Conservation (phyloP, 1,140 invertebrate species). For the Physella acuta region DNA sequence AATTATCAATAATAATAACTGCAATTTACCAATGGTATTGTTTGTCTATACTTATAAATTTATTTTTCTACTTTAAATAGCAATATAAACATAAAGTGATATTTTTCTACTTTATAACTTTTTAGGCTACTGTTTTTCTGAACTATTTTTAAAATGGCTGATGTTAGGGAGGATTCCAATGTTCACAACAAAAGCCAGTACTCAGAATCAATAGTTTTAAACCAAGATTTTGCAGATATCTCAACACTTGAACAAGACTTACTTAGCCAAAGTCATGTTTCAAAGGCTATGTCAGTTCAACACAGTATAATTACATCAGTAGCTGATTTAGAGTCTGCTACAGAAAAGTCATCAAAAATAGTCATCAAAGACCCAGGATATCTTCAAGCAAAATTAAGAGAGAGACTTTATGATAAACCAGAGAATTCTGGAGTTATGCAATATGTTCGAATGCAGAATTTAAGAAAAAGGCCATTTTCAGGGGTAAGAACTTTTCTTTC, state of each 20-base stretch:
- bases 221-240: slow-evolving; percentile 37
- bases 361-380: slow-evolving; percentile 18
- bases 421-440: slow-evolving; percentile 38
- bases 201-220: slow-evolving; percentile 43
- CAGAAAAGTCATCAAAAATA: slow-evolving; percentile 19
- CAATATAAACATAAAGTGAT: too few relatives aligned
- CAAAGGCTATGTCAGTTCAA: slow-evolving; percentile 31
- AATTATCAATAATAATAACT: not conserved
- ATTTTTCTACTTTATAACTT: too few relatives aligned
- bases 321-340: slow-evolving; percentile 14
- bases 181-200: slow-evolving; percentile 38
- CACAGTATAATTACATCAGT: slow-evolving; percentile 29
- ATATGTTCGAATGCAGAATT: slow-evolving; percentile 30
- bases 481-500: slow-evolving; percentile 25
- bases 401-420: slow-evolving; percentile 40
- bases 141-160: slow-evolving; percentile 39
- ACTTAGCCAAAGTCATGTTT: slow-evolving; percentile 23
- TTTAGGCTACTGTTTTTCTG: too few relatives aligned
- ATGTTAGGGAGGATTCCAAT: slow-evolving; percentile 32
- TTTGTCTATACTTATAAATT: too few relatives aligned
- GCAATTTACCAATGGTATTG: too few relatives aligned
- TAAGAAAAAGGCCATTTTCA: slow-evolving; percentile 16
- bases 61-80: not conserved
- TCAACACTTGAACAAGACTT: slow-evolving; percentile 31
- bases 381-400: slow-evolving; percentile 33